A percentile compares a stretch with the other conserved stretches of the same genome.
These are phyloP conservation scores for Volucella inanis DNA, from an alignment of 2,888 invertebrate genomes.

Conservation along the genomic window DNA sequence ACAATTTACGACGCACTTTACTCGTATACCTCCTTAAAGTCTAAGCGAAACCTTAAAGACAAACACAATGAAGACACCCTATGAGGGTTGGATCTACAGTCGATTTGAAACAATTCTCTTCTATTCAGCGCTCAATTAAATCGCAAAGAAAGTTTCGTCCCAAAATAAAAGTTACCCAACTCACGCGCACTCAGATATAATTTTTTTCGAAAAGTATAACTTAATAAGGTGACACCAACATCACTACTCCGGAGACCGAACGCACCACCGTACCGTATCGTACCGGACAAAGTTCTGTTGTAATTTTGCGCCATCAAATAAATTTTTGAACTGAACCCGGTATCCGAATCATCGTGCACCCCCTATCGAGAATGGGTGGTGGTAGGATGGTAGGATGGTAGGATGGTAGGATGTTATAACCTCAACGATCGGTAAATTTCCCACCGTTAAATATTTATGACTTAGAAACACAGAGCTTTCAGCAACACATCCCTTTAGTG, in stretches of 20 bases:
- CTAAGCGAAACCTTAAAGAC: background rate
- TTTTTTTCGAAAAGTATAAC: constrained; percentile 41
- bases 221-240: constrained; percentile 52
- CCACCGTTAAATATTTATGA: constrained; percentile 79
- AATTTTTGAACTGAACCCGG: constrained; percentile 52
- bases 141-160: constrained; percentile 59
- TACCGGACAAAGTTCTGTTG: constrained; percentile 52
- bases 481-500: constrained; percentile 53
- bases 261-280: background rate
- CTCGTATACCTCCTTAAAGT: background rate
- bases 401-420: too few relatives aligned
- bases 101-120: constrained; percentile 15
- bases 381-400: too few relatives aligned
- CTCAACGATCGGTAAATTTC: constrained; percentile 78
- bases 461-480: constrained; percentile 72
- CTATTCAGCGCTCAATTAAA: constrained; percentile 52
- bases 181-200: constrained; percentile 1
- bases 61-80: background rate
- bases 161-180: constrained; percentile 15
- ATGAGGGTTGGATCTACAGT: constrained; percentile 36
- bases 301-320: constrained; percentile 72
- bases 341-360: background rate
- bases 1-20: too few relatives aligned
- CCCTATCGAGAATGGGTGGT: background rate
- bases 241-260: constrained; percentile 34